These are phyloP conservation scores for Columba janthina DNA, from an alignment of 2,113 vertebrate species.

Conservation along the genomic window DNA sequence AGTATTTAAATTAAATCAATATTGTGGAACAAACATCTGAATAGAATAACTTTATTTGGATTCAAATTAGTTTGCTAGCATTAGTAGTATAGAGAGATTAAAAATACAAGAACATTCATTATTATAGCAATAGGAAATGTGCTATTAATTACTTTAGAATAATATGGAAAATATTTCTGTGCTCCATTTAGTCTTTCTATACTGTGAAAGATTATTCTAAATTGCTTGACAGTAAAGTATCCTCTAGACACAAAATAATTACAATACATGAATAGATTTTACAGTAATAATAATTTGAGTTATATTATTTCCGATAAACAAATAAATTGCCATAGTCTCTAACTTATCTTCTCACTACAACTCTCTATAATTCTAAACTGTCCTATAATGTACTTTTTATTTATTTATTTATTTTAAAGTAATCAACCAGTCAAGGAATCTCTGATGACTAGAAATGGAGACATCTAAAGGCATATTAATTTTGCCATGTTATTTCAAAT, in stretches of 20 bases:
- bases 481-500: neutral
- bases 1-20: neutral
- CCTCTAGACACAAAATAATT: neutral
- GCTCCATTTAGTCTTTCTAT: neutral
- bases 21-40: neutral
- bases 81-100: neutral
- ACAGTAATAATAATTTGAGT: neutral
- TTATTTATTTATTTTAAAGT: neutral
- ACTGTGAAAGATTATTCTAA: neutral
- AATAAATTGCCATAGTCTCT: neutral
- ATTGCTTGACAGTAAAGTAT: neutral
- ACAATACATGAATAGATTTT: neutral
- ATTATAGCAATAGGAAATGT: neutral
- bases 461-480: neutral
- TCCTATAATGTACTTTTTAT: neutral
- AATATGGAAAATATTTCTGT: neutral
- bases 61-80: neutral
- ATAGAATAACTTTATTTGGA: neutral
- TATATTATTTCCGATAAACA: neutral
- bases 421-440: neutral
- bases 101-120: neutral
- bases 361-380: neutral
- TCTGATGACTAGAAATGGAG: neutral
- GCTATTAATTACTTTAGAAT: neutral
- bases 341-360: neutral